Evolutionary conservation across 2,113 vertebrate genomes (phyloP).

Genomic region (Cyanoramphus novaezelandiae): DNA sequence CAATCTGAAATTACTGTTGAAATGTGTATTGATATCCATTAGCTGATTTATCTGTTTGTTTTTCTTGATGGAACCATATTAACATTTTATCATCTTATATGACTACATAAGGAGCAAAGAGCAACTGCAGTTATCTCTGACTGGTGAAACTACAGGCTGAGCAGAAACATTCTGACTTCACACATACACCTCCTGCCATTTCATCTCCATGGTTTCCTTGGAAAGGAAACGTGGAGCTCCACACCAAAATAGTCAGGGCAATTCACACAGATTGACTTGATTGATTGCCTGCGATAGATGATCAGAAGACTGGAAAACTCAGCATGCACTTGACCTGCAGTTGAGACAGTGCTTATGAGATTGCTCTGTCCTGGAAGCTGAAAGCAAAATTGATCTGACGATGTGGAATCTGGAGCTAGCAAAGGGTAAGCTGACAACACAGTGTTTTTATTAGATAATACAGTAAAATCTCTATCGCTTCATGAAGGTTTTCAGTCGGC

Average conservation of each 20-base stretch:
- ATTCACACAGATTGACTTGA: not conserved
- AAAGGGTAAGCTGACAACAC: not conserved
- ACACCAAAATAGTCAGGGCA: not conserved
- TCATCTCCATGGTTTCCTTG: not conserved
- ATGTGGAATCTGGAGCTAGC: not conserved
- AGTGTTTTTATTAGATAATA: not conserved
- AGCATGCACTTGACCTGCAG: not conserved
- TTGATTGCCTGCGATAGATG: not conserved
- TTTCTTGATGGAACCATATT: not conserved
- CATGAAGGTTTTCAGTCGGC: not conserved
- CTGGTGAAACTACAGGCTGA: not conserved
- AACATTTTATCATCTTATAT: not conserved
- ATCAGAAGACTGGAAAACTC: not conserved
- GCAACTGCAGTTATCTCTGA: not conserved
- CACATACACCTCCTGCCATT: not conserved
- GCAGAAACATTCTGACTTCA: not conserved
- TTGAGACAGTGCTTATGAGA: not conserved
- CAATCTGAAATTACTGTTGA: not conserved
- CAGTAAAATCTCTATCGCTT: not conserved
- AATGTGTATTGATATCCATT: not conserved
- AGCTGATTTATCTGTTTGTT: not conserved
- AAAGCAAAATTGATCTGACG: slow-evolving; percentile 9
- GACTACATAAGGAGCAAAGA: not conserved
- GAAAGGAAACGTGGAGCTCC: not conserved
- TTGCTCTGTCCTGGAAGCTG: not conserved